A percentile compares a stretch with the other conserved stretches of the same genome.
Evolutionary conservation across 2,113 vertebrate genomes (phyloP).

Genomic region (Dicrurus megarhynchus): DNA sequence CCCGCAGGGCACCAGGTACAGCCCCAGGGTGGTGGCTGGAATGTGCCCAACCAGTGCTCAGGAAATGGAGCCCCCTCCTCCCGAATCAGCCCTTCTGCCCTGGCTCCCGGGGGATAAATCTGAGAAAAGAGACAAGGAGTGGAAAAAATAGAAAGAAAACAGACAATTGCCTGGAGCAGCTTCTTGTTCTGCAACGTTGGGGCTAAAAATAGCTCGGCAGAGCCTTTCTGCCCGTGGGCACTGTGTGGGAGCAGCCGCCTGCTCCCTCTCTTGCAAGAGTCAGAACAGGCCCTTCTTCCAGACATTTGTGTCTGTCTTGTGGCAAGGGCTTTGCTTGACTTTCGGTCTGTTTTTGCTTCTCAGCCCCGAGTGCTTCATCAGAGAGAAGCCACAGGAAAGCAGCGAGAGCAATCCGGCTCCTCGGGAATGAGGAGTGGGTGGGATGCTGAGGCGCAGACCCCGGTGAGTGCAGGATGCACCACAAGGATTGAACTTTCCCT

Average conservation of each 20-base stretch:
- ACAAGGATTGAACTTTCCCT: slow-evolving; percentile 58
- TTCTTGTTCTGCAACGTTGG: background rate
- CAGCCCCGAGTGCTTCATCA: slow-evolving; percentile 31
- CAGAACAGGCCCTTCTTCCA: background rate
- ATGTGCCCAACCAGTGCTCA: background rate
- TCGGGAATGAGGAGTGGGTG: background rate
- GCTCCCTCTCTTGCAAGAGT: background rate
- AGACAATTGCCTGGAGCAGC: slow-evolving; percentile 38
- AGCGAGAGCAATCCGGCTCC: background rate
- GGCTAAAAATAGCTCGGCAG: slow-evolving; percentile 41
- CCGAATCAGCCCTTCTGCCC: background rate
- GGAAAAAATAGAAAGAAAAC: background rate
- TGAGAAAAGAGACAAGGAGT: background rate
- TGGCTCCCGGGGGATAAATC: background rate
- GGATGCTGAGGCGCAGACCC: background rate
- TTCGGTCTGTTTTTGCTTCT: slow-evolving; percentile 23
- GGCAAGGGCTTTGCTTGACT: slow-evolving; percentile 18
- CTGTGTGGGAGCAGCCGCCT: background rate
- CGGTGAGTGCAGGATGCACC: background rate
- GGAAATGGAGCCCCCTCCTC: background rate
- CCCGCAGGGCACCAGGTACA: rapidly evolving
- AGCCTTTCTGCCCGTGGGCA: background rate
- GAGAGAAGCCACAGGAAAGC: background rate
- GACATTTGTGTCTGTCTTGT: background rate
- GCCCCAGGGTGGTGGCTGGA: rapidly evolving